Evolutionary conservation across 2,797 vertebrate genomes (phyloP).

Genomic region (Anomalospiza imberbis): DNA sequence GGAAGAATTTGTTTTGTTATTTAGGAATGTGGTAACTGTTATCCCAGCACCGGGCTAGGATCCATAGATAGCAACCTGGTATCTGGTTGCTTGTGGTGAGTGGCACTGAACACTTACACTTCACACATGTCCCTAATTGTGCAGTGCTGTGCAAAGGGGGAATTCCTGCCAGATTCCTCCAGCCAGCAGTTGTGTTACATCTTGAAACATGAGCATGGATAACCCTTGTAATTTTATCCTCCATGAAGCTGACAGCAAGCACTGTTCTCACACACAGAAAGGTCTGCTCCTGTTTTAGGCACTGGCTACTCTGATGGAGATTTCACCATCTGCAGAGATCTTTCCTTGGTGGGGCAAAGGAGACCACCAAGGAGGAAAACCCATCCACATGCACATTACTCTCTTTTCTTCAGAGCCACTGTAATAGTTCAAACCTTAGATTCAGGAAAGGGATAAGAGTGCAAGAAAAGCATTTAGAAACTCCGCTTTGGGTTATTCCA

Average conservation of each 20-base stretch:
- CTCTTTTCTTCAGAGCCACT: neutral
- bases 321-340: neutral
- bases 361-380: neutral
- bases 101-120: neutral
- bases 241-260: neutral
- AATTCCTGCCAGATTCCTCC: neutral
- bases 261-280: neutral
- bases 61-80: neutral
- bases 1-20: neutral
- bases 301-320: neutral
- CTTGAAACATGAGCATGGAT: neutral
- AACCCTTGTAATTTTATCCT: conserved; percentile 25
- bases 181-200: neutral
- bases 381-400: neutral
- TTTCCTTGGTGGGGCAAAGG: neutral
- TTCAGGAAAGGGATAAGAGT: neutral
- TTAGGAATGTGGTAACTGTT: neutral
- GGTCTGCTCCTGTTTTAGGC: neutral
- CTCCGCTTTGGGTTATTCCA: neutral
- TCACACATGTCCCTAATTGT: neutral
- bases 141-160: neutral
- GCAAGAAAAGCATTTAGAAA: neutral
- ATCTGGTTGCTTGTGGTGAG: neutral
- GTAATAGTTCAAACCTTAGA: neutral
- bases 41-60: neutral